phyloP scores from a whole-genome alignment of 2,888 invertebrate genomes.

The Laspeyria flexula region DNA sequence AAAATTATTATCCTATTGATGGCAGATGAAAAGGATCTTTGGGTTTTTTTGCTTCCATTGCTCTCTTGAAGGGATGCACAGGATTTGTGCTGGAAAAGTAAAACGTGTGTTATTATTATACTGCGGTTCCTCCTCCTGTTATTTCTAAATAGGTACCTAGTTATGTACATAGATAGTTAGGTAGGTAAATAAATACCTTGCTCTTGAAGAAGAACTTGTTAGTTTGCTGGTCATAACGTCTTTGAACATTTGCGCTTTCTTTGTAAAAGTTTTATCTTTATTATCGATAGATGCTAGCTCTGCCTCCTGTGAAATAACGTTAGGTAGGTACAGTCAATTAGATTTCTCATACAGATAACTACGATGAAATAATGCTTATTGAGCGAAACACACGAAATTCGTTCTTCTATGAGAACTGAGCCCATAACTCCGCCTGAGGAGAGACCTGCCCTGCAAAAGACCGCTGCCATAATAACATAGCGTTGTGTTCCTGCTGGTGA shows the following conservation, averaged over 20 bases:
- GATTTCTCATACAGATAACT: too few species aligned
- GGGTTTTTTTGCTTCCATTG: conserved; percentile 51
- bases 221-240: conserved; percentile 65
- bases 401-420: too few species aligned
- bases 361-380: too few species aligned
- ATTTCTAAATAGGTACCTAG: neutral
- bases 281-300: conserved; percentile 56
- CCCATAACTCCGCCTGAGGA: too few species aligned
- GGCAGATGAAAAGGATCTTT: conserved; percentile 52
- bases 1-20: too few species aligned
- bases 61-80: conserved; percentile 72
- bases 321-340: neutral
- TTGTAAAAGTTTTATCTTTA: conserved; percentile 72
- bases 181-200: conserved; percentile 45
- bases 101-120: neutral
- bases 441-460: too few species aligned
- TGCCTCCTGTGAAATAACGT: conserved; percentile 55
- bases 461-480: too few species aligned
- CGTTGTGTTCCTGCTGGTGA: too few species aligned
- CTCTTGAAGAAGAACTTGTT: conserved; percentile 56
- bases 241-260: conserved; percentile 65
- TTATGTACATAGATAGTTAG: neutral
- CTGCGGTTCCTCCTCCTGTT: too few species aligned
- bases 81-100: conserved; percentile 69
- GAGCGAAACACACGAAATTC: too few species aligned